phyloP scores from a whole-genome alignment of 92 coral and sea anemone genomes.

The Isaurus tuberculatus region DNA sequence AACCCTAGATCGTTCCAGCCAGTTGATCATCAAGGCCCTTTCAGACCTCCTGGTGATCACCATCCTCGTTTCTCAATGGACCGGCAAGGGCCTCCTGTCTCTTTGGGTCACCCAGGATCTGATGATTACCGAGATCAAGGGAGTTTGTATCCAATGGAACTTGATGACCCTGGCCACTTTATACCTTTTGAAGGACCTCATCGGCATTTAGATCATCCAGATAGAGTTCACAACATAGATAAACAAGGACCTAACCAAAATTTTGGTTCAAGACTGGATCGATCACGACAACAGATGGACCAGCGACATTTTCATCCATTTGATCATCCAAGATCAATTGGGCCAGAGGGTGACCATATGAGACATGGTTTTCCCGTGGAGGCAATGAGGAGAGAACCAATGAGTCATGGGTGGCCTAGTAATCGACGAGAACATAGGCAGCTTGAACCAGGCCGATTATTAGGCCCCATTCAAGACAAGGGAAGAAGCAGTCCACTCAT shows the following conservation, averaged over 20 bases:
- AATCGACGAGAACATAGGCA: slow-evolving; percentile 24
- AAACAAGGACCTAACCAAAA: slow-evolving; percentile 15
- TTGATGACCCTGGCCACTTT: slow-evolving; percentile 41
- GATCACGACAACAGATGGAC: not conserved
- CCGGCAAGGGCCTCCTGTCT: slow-evolving; percentile 38
- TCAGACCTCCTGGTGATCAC: slow-evolving; percentile 8
- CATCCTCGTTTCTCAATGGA: slow-evolving; percentile 19
- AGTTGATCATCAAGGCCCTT: slow-evolving; percentile 50
- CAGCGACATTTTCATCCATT: slow-evolving; percentile 34
- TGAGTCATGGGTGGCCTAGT: slow-evolving; percentile 32
- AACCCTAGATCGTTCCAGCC: slow-evolving; percentile 52
- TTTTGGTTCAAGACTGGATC: slow-evolving; percentile 7
- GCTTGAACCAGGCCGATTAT: slow-evolving; percentile 15
- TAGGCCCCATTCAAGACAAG: slow-evolving; percentile 34
- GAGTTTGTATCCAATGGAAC: slow-evolving; percentile 13
- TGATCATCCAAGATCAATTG: slow-evolving; percentile 10
- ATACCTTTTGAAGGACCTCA: slow-evolving; percentile 31
- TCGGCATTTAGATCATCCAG: slow-evolving; percentile 44
- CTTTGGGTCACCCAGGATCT: slow-evolving; percentile 14
- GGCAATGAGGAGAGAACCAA: not conserved
- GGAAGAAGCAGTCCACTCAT: slow-evolving; percentile 28
- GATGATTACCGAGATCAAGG: not conserved
- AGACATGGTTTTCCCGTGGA: slow-evolving; percentile 36
- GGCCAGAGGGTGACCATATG: slow-evolving; percentile 24
- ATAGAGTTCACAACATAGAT: slow-evolving; percentile 3